A percentile compares a stretch with the other conserved stretches of the same genome.
Evolutionary conservation across 2,888 invertebrate species (phyloP).

Genomic region (Rhyacophila evoluta): DNA sequence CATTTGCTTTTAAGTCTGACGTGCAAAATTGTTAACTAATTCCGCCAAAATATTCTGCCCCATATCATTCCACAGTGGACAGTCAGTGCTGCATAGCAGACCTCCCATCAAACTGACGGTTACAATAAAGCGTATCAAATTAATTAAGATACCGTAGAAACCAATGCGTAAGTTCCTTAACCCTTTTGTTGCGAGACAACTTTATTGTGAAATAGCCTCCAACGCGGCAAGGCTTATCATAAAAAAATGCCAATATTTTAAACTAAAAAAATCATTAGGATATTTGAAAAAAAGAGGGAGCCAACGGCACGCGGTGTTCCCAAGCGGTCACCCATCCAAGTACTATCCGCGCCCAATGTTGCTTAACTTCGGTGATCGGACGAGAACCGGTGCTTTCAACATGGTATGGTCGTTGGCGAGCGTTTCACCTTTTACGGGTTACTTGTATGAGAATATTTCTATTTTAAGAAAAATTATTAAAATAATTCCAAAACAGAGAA

Average conservation of each 20-base stretch:
- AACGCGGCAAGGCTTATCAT: no score
- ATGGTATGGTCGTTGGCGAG: constrained; percentile 52
- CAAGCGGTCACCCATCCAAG: constrained; percentile 54
- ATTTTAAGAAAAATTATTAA: no score
- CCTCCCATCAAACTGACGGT: neutral
- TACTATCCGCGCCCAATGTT: constrained; percentile 54
- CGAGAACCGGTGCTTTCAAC: constrained; percentile 56
- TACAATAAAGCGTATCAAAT: constrained; percentile 4
- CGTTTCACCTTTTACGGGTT: no score
- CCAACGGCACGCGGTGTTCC: constrained; percentile 54
- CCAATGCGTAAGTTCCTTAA: no score
- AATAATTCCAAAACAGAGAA: no score
- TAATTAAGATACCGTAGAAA: no score
- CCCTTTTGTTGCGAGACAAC: no score
- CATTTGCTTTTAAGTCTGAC: neutral
- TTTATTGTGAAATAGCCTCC: no score
- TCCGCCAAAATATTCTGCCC: neutral
- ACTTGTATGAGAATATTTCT: no score
- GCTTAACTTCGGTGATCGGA: constrained; percentile 57
- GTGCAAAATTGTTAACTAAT: neutral
- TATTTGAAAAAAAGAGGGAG: no score
- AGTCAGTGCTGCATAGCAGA: neutral
- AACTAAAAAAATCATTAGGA: no score
- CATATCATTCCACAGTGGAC: neutral
- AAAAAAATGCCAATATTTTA: no score